A percentile compares a stretch with the other conserved stretches of the same genome.
Conservation (phyloP, 2,797 vertebrate species). For the Spinus olivaceus region DNA sequence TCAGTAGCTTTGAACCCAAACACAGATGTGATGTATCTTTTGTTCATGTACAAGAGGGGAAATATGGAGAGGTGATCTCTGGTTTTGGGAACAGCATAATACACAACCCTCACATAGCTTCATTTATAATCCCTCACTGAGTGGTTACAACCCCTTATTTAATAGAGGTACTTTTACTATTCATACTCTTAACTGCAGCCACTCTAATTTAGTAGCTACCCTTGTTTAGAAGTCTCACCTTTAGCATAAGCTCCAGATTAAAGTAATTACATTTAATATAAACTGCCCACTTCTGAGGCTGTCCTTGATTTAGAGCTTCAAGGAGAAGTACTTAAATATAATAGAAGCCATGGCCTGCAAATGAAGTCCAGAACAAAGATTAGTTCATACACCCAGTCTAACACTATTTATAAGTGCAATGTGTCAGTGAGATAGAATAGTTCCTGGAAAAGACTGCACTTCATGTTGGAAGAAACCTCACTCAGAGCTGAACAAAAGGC, state of each 20-base stretch:
- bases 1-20: neutral
- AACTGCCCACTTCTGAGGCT: neutral
- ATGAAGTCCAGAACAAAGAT: slow-evolving; percentile 21
- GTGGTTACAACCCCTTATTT: neutral
- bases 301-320: slow-evolving; percentile 46
- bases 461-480: neutral
- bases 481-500: neutral
- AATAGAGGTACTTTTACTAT: neutral
- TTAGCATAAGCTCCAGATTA: slow-evolving; percentile 25
- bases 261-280: slow-evolving; percentile 54
- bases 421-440: neutral
- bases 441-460: slow-evolving; percentile 8
- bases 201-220: slow-evolving; percentile 14
- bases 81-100: neutral
- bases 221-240: slow-evolving; percentile 44
- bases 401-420: neutral
- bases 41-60: neutral
- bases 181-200: neutral
- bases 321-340: slow-evolving; percentile 51
- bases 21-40: neutral
- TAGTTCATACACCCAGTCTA: neutral
- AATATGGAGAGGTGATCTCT: neutral
- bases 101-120: neutral
- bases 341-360: slow-evolving; percentile 37
- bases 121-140: neutral